These are phyloP conservation scores for Trialeurodes vaporariorum DNA, from an alignment of 1,140 invertebrate species.

Conservation along the genomic window DNA sequence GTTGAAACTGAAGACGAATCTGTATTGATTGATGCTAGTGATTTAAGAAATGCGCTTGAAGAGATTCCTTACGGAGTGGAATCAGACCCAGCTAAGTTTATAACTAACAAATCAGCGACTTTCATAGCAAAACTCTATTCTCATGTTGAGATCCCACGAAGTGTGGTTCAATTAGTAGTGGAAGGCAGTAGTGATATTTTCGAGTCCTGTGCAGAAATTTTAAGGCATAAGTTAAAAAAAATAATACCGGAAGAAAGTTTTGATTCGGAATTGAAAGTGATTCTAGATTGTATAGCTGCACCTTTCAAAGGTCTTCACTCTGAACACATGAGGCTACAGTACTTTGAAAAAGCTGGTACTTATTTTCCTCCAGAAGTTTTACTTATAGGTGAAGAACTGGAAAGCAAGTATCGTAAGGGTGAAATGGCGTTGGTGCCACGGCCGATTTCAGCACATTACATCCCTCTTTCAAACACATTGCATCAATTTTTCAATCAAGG, in stretches of 20 bases:
- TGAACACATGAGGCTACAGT: slow-evolving; percentile 15
- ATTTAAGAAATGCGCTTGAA: not conserved
- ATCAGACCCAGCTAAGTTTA: not conserved
- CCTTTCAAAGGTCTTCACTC: slow-evolving; percentile 13
- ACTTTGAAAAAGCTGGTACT: slow-evolving; percentile 11
- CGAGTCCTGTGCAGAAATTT: not conserved
- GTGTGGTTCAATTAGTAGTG: not conserved
- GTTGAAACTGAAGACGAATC: not conserved
- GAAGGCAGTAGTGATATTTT: not conserved
- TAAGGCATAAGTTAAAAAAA: not conserved
- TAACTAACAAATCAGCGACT: not conserved
- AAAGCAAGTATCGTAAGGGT: slow-evolving; percentile 11
- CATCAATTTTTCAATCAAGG: slow-evolving; percentile 19
- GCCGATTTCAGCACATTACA: slow-evolving; percentile 15
- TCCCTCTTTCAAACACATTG: slow-evolving; percentile 17
- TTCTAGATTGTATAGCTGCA: not conserved
- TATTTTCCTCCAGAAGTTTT: slow-evolving; percentile 15
- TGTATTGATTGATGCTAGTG: not conserved
- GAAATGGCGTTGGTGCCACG: not conserved
- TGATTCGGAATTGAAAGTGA: not conserved
- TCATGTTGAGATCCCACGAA: not conserved
- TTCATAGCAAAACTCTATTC: not conserved
- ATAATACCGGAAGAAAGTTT: not conserved
- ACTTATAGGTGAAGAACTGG: slow-evolving; percentile 15
- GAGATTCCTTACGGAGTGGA: not conserved